Evolutionary conservation across 2,888 invertebrate genomes (phyloP).

Genomic region (Aphidoletes aphidimyza): DNA sequence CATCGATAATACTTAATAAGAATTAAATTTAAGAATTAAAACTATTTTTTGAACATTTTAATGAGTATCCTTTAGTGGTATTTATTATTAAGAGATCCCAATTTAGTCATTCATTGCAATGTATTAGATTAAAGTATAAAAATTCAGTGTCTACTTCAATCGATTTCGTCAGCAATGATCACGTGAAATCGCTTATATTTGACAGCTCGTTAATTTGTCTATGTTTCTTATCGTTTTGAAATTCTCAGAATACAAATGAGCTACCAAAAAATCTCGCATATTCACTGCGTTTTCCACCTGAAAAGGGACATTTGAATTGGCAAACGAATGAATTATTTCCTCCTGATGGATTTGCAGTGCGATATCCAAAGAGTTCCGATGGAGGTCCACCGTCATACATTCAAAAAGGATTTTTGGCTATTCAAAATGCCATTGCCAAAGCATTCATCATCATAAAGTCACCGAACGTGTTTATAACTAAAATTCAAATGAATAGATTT

Average conservation of each 20-base stretch:
- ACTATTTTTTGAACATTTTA: too few species aligned
- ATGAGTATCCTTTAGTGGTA: too few species aligned
- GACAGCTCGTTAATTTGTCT: too few species aligned
- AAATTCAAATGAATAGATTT: conserved; percentile 67
- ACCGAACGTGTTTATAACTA: conserved; percentile 57
- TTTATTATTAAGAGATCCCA: too few species aligned
- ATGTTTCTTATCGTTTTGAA: neutral
- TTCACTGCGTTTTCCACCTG: conserved; percentile 71
- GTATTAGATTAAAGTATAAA: too few species aligned
- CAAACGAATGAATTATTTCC: conserved; percentile 76
- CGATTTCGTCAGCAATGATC: too few species aligned
- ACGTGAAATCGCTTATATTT: neutral
- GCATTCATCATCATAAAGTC: conserved; percentile 39
- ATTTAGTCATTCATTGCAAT: too few species aligned
- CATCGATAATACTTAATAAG: too few species aligned
- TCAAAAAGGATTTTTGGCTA: neutral
- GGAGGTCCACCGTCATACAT: conserved; percentile 66
- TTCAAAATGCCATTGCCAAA: conserved; percentile 53
- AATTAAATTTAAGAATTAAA: too few species aligned
- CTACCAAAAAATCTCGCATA: conserved; percentile 67
- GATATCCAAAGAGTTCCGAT: conserved; percentile 68
- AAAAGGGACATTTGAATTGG: conserved; percentile 72
- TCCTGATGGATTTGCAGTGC: conserved; percentile 68
- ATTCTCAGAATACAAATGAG: neutral
- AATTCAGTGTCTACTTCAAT: too few species aligned